Evolutionary conservation across 2,113 vertebrate species (phyloP), one percentile per base, ranked within the genome.

Genomic region (Archilochus colubris): DNA sequence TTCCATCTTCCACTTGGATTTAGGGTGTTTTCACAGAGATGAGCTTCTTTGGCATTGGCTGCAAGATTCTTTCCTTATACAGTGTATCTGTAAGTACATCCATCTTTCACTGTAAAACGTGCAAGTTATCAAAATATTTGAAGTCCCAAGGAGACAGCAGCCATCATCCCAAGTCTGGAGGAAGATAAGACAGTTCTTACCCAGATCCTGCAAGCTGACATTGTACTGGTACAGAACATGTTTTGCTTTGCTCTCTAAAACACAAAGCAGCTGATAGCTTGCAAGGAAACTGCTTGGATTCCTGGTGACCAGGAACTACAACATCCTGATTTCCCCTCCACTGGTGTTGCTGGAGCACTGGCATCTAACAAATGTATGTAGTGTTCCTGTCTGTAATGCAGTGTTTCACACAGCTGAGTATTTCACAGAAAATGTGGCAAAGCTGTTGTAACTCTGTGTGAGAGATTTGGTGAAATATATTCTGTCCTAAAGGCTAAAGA

Each of bases 1-100:
- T 82, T 89, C 24, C 54, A 72, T 8, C 9, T 23, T 30, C 14
- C 12, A 2, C 20, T 73, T 51, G 9, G 19, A 36, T 80, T 57
- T 62, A 58, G 27, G 14, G 12, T 50, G 24, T 68, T 86, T 88
- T 66, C 31, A 48, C 28, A 66, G 30, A 24, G n/a, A 43, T 13
- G 62, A 74, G 12, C 38, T 74, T 14, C 50, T 82, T 61, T 57
- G 55, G 27, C 43, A 51, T 77, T 30, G 63, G 27, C 67, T 73
- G 30, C 30, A 25, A 27, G 22, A 51, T 44, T 27, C 12, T 75
- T 74, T 74, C 44, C 53, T 44, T 28, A 17, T 10, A 18, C 5
- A 2, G 15, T 1, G 0, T 13, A 31, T 25, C 7, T 43, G 7
- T 58, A 68, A 53, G 14, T n/a, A 31, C 36, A 1, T 40, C 40